Evolutionary conservation across 2,888 invertebrate genomes (phyloP).

Genomic region (Ferdinandea cuprea): DNA sequence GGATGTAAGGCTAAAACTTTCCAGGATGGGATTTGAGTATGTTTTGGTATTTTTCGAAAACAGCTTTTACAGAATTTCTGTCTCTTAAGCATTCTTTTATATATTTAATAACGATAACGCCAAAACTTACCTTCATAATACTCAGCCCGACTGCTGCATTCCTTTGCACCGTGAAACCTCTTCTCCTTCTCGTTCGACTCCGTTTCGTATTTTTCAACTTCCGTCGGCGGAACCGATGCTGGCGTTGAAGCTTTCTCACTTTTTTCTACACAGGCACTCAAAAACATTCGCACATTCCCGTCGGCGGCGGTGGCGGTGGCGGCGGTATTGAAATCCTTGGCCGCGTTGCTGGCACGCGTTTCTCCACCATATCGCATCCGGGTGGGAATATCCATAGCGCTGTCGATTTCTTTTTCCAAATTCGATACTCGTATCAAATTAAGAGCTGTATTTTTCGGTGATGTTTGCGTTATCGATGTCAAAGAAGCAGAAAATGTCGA

Average conservation of each 20-base stretch:
- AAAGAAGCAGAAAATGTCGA: constrained; percentile 35
- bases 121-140: constrained; percentile 58
- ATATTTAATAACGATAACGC: no score
- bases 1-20: no score
- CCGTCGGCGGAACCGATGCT: constrained; percentile 15
- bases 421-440: constrained; percentile 62
- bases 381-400: constrained; percentile 38
- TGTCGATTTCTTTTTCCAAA: constrained; percentile 60
- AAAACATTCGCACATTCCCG: constrained; percentile 53
- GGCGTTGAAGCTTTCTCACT: constrained; percentile 21
- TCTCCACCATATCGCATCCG: constrained; percentile 42
- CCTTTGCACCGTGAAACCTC: constrained; percentile 36
- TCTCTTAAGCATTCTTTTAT: no score
- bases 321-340: constrained; percentile 46
- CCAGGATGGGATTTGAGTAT: no score
- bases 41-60: no score
- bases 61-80: no score
- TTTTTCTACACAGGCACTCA: constrained; percentile 48
- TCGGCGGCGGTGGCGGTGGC: constrained; percentile 60
- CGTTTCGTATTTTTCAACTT: constrained; percentile 55
- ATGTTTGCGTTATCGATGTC: constrained; percentile 39
- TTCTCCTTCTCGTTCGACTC: constrained; percentile 54
- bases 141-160: constrained; percentile 50
- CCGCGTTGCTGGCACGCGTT: constrained; percentile 1
- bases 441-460: constrained; percentile 53